A percentile compares a stretch with the other conserved stretches of the same genome.
Evolutionary conservation across 2,113 vertebrate genomes (phyloP).

Genomic region (Gopherus flavomarginatus): DNA sequence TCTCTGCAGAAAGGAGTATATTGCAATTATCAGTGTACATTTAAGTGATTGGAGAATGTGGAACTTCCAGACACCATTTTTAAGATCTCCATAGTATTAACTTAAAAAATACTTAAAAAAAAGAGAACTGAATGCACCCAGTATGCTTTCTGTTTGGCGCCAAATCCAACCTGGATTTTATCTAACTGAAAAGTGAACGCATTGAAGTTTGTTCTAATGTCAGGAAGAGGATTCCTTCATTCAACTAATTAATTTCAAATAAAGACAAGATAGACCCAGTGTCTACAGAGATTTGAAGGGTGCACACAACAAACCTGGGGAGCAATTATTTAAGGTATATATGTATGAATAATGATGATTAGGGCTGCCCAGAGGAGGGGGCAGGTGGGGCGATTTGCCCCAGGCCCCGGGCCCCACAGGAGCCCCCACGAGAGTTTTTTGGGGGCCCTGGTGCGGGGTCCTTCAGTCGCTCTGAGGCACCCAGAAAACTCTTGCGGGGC

Average conservation of each 20-base stretch:
- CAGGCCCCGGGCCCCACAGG: no score
- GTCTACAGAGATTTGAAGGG: neutral
- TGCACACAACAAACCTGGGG: neutral
- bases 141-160: neutral
- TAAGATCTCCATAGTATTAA: neutral
- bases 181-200: neutral
- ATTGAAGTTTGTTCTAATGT: neutral
- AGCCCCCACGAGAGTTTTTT: no score
- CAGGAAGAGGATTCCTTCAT: neutral
- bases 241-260: neutral
- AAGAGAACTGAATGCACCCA: neutral
- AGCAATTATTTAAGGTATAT: neutral
- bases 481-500: no score
- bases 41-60: fast-evolving
- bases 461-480: no score
- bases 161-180: neutral
- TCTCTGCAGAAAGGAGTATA: neutral
- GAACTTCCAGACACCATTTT: fast-evolving
- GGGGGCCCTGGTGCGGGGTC: no score
- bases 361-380: no score
- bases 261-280: neutral
- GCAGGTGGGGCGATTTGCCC: no score
- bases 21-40: neutral
- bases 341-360: no score
- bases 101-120: neutral